phyloP scores from a whole-genome alignment of 2,888 invertebrate genomes.

The Andrena bicolor region DNA sequence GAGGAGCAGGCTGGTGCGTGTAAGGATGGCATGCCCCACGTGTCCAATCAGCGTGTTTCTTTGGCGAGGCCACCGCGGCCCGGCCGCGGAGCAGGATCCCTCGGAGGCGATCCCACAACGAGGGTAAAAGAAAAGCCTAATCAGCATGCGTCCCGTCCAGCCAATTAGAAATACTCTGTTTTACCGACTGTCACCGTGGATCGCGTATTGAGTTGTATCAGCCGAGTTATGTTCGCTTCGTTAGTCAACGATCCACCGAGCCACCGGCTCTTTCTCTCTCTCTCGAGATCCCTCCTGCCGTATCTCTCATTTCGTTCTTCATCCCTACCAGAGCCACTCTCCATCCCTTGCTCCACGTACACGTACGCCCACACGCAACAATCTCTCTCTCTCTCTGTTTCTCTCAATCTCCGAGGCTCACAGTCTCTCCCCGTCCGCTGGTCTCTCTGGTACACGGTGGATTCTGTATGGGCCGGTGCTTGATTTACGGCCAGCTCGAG shows the following conservation, averaged over 20 bases:
- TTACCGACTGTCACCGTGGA: constrained; percentile 84
- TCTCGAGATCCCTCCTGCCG: neutral
- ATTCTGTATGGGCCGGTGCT: constrained; percentile 77
- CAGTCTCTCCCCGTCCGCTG: constrained; percentile 55
- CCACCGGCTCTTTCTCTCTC: constrained; percentile 33
- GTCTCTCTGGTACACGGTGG: constrained; percentile 39
- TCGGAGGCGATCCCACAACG: constrained; percentile 58
- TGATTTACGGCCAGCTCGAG: constrained; percentile 83
- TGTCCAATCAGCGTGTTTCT: constrained; percentile 83
- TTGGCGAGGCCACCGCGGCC: constrained; percentile 78
- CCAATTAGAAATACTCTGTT: constrained; percentile 85
- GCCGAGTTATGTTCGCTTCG: constrained; percentile 84
- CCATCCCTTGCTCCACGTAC: constrained; percentile 22
- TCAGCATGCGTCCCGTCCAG: constrained; percentile 83
- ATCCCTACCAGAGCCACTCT: constrained; percentile 8
- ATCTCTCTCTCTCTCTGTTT: neutral
- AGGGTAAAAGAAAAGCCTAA: constrained; percentile 82
- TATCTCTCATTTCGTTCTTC: constrained; percentile 31
- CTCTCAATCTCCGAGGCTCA: neutral
- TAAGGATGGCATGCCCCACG: constrained; percentile 79
- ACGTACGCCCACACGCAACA: constrained; percentile 44
- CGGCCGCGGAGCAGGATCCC: constrained; percentile 53
- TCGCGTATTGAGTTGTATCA: constrained; percentile 84
- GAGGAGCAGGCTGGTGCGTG: constrained; percentile 66
- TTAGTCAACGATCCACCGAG: constrained; percentile 75